Percentiles rank a stretch among this genome's conserved stretches.
Evolutionary conservation across 1,140 invertebrate species (phyloP).

Genomic region (Neodiprion lecontei): DNA sequence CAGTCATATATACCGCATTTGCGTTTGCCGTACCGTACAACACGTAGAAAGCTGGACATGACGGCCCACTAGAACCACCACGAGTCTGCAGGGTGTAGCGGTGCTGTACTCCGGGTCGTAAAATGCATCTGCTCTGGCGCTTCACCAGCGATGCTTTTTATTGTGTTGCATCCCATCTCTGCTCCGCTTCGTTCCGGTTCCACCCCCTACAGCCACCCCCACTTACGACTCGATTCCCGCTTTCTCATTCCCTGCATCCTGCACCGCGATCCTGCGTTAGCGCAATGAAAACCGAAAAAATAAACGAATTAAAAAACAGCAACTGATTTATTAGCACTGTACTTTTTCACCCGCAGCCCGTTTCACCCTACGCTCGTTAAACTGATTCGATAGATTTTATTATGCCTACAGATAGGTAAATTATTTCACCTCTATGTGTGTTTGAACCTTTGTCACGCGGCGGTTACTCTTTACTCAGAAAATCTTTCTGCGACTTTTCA

Average conservation of each 20-base stretch:
- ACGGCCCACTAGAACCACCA: background rate
- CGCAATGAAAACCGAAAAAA: slow-evolving; percentile 23
- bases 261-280: background rate
- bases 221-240: background rate
- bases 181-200: background rate
- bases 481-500: background rate
- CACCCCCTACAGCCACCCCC: slow-evolving; percentile 1
- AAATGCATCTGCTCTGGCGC: slow-evolving; percentile 48
- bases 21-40: background rate
- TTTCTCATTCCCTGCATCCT: background rate
- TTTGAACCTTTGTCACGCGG: background rate
- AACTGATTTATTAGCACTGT: slow-evolving; percentile 54
- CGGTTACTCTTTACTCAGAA: background rate
- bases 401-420: slow-evolving; percentile 37
- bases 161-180: slow-evolving; percentile 35
- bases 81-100: background rate
- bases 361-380: slow-evolving; percentile 46
- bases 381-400: slow-evolving; percentile 58
- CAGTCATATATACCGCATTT: background rate
- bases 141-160: slow-evolving; percentile 38
- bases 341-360: slow-evolving; percentile 9
- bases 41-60: background rate
- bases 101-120: slow-evolving; percentile 35
- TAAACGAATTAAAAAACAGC: slow-evolving; percentile 39
- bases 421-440: slow-evolving; percentile 12